These are phyloP conservation scores for Metalampra italica DNA, from an alignment of 2,888 invertebrate species.

Conservation along the genomic window DNA sequence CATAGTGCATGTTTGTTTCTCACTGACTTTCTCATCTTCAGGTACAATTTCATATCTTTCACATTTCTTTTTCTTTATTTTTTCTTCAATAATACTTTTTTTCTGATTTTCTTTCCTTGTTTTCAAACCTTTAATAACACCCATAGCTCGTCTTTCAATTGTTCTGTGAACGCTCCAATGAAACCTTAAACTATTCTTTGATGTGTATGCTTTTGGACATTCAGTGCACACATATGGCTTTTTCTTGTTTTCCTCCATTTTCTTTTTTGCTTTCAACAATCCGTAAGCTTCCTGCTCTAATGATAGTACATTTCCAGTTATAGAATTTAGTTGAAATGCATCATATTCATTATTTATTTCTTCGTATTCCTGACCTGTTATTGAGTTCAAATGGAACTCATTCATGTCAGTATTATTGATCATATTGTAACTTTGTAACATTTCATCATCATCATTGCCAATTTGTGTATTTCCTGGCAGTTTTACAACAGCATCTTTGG, in stretches of 20 bases:
- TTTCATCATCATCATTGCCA: constrained; percentile 56
- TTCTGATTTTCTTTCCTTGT: constrained; percentile 38
- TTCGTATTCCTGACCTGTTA: not conserved
- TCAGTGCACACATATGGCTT: constrained; percentile 37
- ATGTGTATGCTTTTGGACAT: constrained; percentile 47
- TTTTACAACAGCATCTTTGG: constrained; percentile 39
- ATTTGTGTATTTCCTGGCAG: constrained; percentile 39
- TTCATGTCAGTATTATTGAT: not conserved
- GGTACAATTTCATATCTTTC: constrained; percentile 4
- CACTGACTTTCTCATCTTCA: constrained; percentile 8
- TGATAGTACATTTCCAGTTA: constrained; percentile 59
- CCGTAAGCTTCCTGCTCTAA: constrained; percentile 66
- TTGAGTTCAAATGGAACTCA: not conserved
- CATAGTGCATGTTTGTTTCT: constrained; percentile 35
- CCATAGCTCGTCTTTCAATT: constrained; percentile 52
- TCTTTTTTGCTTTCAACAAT: constrained; percentile 43
- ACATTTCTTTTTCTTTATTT: constrained; percentile 10
- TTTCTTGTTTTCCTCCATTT: constrained; percentile 19
- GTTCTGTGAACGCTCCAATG: constrained; percentile 50
- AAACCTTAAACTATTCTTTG: constrained; percentile 24
- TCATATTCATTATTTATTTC: constrained; percentile 21
- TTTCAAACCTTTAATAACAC: constrained; percentile 40
- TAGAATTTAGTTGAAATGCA: constrained; percentile 63
- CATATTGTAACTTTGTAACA: constrained; percentile 38
- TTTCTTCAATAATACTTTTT: constrained; percentile 9